Evolutionary conservation across 2,797 vertebrate species (phyloP).

Genomic region (Scarus forsteni): DNA sequence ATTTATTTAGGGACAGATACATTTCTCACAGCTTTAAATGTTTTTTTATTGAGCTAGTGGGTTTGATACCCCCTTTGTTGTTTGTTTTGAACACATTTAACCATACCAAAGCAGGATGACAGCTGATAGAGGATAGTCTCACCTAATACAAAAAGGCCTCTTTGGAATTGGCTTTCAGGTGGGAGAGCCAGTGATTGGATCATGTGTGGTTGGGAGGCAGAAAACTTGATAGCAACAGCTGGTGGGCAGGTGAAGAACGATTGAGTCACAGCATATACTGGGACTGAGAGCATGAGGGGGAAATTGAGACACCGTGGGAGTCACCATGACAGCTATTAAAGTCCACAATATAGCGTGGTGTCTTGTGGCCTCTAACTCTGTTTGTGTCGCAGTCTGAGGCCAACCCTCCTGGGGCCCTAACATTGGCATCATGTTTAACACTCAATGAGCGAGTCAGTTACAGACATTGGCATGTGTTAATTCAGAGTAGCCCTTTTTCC

Average conservation of each 20-base stretch:
- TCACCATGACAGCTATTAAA: slow-evolving; percentile 20
- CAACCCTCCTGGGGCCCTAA: slow-evolving; percentile 1
- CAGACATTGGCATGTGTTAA: slow-evolving; percentile 47
- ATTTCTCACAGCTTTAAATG: too few relatives aligned
- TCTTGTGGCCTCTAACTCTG: slow-evolving; percentile 21
- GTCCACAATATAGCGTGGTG: slow-evolving; percentile 4
- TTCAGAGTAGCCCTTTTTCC: slow-evolving; percentile 29
- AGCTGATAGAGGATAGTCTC: background rate
- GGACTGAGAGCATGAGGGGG: background rate
- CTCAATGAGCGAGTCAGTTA: slow-evolving; percentile 33
- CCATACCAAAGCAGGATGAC: background rate
- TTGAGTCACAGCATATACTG: background rate
- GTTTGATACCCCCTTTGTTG: too few relatives aligned
- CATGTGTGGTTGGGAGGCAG: background rate
- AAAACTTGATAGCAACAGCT: slow-evolving; percentile 5
- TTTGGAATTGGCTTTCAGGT: background rate
- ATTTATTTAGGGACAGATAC: too few relatives aligned
- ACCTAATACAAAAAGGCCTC: background rate
- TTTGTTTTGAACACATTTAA: too few relatives aligned
- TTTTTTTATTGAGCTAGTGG: too few relatives aligned
- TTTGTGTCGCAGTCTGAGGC: slow-evolving; percentile 30
- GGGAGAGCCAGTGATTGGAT: background rate
- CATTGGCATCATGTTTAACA: slow-evolving; percentile 25
- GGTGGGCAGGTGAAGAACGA: slow-evolving; percentile 7
- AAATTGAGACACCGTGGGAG: slow-evolving; percentile 4